Evolutionary conservation across 2,797 vertebrate genomes (phyloP), one percentile per base, ranked within the genome.

Genomic region (Galagoides demidoff): DNA sequence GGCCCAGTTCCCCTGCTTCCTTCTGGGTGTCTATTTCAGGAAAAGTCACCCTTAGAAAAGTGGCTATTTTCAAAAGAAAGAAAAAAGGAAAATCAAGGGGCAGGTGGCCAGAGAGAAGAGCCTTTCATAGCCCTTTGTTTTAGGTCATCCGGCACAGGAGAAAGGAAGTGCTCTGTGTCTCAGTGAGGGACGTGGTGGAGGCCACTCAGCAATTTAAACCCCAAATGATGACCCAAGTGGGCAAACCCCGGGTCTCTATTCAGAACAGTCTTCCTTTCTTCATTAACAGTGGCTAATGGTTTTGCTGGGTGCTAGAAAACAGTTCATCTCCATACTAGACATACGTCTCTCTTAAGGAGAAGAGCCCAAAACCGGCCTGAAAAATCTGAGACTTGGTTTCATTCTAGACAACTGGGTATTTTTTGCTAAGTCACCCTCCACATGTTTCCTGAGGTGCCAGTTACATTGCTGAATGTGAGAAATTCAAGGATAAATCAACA

Each of bases 51-150:
- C 61, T 85, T 61, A 88, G 63, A 91, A 79, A 95, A 90, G 89
- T 59, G 37, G 14, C 11, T 81, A 63, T 88, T 95, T 96, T 94
- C 84, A 63, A 93, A 96, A 86, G 71, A 95, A 95, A 86, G 77
- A 76, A 31, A 31, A 89, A 89, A 39, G 73, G 55, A 79, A 89
- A 84, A 73, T 52, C 70, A 81, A 71, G 37, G 68, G 57, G 63
- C 34, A 1, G 22, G 37, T 31, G 52, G 74, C 71, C 61, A 4
- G 55, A 86, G 45, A 92, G 77, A 87, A 92, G 57, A 90, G 29
- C n/a, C 82, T 43, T 70, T 94, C 37, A 92, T 71, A 91, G 23
- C 34, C 25, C 37, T 90, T 95, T 68, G 68, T 92, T 96, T 76
- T 43, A 71, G 68, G 68, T 45, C 90, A 89, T 52, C 74, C 29